phyloP scores from a whole-genome alignment of 2,888 invertebrate genomes.

The Eugnorisma glareosa region DNA sequence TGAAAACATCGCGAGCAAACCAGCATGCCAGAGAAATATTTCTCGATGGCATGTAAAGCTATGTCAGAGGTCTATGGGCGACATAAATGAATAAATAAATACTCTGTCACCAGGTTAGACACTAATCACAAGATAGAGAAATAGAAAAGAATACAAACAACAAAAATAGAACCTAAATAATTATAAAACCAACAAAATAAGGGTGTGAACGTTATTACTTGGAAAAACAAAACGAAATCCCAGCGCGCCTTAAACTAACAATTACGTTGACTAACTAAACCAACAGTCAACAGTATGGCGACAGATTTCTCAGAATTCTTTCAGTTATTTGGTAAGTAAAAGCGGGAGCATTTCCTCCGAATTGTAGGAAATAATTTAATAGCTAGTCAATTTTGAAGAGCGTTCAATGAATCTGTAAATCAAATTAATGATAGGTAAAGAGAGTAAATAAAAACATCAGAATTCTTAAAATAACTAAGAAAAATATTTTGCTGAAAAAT shows the following conservation, averaged over 20 bases:
- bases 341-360: neutral
- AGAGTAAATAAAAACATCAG: neutral
- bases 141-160: too few relatives aligned
- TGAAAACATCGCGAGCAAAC: too few relatives aligned
- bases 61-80: too few relatives aligned
- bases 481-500: too few relatives aligned
- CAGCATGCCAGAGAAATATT: too few relatives aligned
- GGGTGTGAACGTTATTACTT: slow-evolving; percentile 25
- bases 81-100: too few relatives aligned
- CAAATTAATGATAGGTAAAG: neutral
- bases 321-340: neutral
- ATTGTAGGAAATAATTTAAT: neutral
- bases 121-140: too few relatives aligned
- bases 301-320: slow-evolving; percentile 12
- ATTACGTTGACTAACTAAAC: slow-evolving; percentile 9
- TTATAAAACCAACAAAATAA: slow-evolving; percentile 26
- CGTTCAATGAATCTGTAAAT: neutral
- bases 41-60: too few relatives aligned
- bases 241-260: slow-evolving; percentile 17
- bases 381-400: neutral
- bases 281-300: neutral
- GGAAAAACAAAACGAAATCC: slow-evolving; percentile 19
- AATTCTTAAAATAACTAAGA: too few relatives aligned
- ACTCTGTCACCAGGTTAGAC: too few relatives aligned
- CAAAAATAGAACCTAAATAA: neutral